These are phyloP conservation scores for Oopsacas minuta DNA, from an alignment of 37 sponge, comb jelly and placozoan genomes.

Conservation along the genomic window DNA sequence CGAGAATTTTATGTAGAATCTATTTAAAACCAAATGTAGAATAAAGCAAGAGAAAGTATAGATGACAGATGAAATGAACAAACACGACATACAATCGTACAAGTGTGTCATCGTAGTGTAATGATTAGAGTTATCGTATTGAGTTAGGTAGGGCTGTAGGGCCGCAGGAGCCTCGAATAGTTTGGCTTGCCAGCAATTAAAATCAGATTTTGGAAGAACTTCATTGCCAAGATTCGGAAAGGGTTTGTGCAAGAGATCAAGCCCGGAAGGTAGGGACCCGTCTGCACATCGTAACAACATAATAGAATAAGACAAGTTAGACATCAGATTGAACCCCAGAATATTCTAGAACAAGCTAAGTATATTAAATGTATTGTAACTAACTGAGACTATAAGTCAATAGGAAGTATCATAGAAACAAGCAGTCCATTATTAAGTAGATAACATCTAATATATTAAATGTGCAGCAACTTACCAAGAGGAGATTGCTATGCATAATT, in stretches of 20 bases:
- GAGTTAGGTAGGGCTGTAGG: not conserved
- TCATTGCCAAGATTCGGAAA: slow-evolving; percentile 40
- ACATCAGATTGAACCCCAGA: not conserved
- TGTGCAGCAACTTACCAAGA: too few relatives aligned
- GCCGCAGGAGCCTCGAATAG: slow-evolving; percentile 27
- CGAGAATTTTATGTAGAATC: slow-evolving; percentile 31
- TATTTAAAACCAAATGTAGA: slow-evolving; percentile 21
- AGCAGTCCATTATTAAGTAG: too few relatives aligned
- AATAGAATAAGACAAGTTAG: not conserved
- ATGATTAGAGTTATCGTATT: not conserved
- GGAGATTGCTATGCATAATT: too few relatives aligned
- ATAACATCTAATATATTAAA: too few relatives aligned
- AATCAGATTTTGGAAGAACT: not conserved
- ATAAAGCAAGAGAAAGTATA: slow-evolving; percentile 20
- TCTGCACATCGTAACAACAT: slow-evolving; percentile 32
- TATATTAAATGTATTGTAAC: too few relatives aligned
- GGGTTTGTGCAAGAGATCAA: slow-evolving; percentile 37
- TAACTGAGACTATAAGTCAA: too few relatives aligned
- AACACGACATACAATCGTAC: slow-evolving; percentile 28
- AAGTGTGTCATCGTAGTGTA: slow-evolving; percentile 26
- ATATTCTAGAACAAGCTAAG: too few relatives aligned
- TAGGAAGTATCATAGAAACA: too few relatives aligned
- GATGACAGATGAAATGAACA: slow-evolving; percentile 24
- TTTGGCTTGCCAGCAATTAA: not conserved
- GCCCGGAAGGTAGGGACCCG: slow-evolving; percentile 31